These are phyloP conservation scores for Euura saliciscinereae DNA, from an alignment of 1,140 invertebrate genomes.

Conservation along the genomic window DNA sequence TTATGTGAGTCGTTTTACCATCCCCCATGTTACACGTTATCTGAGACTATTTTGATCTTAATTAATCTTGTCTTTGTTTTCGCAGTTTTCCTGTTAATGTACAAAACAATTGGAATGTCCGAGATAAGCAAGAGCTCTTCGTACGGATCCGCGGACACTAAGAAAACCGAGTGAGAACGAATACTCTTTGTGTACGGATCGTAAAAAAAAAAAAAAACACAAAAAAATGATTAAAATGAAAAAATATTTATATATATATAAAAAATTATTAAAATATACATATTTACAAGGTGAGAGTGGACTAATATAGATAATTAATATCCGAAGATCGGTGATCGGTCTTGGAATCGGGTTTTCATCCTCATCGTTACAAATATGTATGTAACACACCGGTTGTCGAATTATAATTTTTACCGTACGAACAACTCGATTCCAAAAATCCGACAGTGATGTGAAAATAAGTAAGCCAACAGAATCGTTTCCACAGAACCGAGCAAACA, in stretches of 20 bases:
- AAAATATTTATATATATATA: background rate
- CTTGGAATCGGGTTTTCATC: conserved; percentile 2
- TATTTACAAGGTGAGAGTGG: background rate
- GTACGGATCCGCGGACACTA: conserved; percentile 66
- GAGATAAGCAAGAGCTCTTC: conserved; percentile 84
- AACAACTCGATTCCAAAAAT: no score
- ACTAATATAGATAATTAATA: conserved; percentile 49
- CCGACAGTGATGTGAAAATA: no score
- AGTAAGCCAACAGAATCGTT: no score
- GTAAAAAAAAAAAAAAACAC: background rate
- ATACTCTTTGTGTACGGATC: background rate
- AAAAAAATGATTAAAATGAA: background rate
- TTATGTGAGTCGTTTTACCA: conserved; percentile 67
- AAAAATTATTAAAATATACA: background rate
- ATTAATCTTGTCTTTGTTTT: conserved; percentile 51
- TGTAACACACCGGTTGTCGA: background rate
- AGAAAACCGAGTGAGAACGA: conserved; percentile 34
- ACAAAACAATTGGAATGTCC: conserved; percentile 81
- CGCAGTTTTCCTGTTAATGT: conserved; percentile 77
- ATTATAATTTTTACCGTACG: no score
- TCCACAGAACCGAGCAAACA: no score
- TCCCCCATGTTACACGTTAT: conserved; percentile 39
- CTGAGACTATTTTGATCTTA: conserved; percentile 30
- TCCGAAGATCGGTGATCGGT: conserved; percentile 20
- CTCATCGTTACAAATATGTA: conserved; percentile 6